Percentiles rank a stretch among this genome's conserved stretches.
phyloP scores from a whole-genome alignment of 2,797 vertebrate species.

The Gallirallus australis region DNA sequence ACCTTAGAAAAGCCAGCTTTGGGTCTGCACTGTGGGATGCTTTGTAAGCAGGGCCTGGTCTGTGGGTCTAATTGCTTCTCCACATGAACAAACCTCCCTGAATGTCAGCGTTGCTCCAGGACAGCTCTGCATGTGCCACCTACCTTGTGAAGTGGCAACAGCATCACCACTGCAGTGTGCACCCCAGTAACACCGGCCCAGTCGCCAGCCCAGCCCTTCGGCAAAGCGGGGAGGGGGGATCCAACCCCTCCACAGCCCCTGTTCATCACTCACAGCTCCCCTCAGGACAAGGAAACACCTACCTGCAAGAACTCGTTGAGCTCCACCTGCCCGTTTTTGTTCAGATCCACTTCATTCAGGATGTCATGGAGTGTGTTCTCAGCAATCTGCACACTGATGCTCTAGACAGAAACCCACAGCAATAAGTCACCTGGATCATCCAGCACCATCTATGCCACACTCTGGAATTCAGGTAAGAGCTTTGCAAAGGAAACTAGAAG shows the following conservation, averaged over 20 bases:
- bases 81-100: no score
- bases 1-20: neutral
- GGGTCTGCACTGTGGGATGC: neutral
- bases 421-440: neutral
- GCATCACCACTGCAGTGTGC: accelerated
- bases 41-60: neutral
- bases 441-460: neutral
- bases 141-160: accelerated
- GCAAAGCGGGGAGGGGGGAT: neutral
- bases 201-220: neutral
- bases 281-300: neutral
- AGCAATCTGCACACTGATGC: slow-evolving; percentile 91
- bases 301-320: slow-evolving; percentile 97
- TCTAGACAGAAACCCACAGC: slow-evolving; percentile 76
- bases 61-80: neutral
- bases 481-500: neutral
- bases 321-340: slow-evolving; percentile 98
- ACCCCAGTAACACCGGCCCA: accelerated
- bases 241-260: no score
- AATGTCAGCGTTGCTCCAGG: neutral
- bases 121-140: neutral
- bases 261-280: neutral
- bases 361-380: slow-evolving; percentile 95
- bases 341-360: slow-evolving; percentile 96
- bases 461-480: neutral